Conservation (phyloP, 2,888 invertebrate genomes). For the Ichneumon xanthorius region DNA sequence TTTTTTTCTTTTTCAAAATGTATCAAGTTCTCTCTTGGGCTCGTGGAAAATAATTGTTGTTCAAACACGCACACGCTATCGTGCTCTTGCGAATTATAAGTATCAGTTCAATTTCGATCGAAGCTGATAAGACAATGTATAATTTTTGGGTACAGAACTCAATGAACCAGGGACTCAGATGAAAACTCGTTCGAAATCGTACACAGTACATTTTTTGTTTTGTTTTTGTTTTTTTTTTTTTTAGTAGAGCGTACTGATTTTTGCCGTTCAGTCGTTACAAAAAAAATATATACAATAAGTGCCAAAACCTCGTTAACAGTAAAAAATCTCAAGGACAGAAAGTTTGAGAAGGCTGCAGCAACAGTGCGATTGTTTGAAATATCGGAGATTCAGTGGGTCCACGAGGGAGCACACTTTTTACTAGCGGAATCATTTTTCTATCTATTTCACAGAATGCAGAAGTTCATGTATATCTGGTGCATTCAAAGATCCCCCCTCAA, state of each 20-base stretch:
- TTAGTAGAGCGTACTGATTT: slow-evolving; percentile 79
- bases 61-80: slow-evolving; percentile 17
- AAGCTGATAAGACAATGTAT: slow-evolving; percentile 29
- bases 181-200: slow-evolving; percentile 74
- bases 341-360: slow-evolving; percentile 55
- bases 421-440: slow-evolving; percentile 42
- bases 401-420: slow-evolving; percentile 19
- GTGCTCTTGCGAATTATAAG: slow-evolving; percentile 28
- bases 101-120: slow-evolving; percentile 10
- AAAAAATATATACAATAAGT: slow-evolving; percentile 48
- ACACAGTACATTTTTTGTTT: slow-evolving; percentile 70
- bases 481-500: slow-evolving; percentile 15
- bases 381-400: not conserved
- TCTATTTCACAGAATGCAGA: slow-evolving; percentile 36
- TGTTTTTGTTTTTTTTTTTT: slow-evolving; percentile 66
- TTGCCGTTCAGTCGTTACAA: slow-evolving; percentile 77
- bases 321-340: slow-evolving; percentile 60
- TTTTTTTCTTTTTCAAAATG: slow-evolving; percentile 46
- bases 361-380: slow-evolving; percentile 44
- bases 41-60: slow-evolving; percentile 68
- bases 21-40: slow-evolving; percentile 27
- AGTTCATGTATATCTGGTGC: slow-evolving; percentile 32
- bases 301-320: slow-evolving; percentile 51
- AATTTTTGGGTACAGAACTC: slow-evolving; percentile 76
- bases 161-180: slow-evolving; percentile 73